Percentiles rank a stretch among this genome's conserved stretches.
These are phyloP conservation scores for Peucedramus taeniatus DNA, from an alignment of 2,113 vertebrate species.

Conservation along the genomic window DNA sequence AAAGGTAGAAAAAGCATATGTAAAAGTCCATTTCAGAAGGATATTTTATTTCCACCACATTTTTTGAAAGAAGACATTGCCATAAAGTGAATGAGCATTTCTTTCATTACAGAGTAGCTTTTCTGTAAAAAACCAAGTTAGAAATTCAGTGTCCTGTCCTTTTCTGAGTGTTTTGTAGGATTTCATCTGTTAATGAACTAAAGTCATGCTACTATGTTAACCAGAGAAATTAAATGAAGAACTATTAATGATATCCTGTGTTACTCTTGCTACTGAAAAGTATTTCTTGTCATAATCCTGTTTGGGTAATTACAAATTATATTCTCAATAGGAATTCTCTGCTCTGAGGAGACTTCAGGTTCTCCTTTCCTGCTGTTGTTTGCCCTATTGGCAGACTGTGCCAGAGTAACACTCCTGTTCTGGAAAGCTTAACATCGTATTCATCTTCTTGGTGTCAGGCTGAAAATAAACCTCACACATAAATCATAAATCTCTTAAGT, in stretches of 20 bases:
- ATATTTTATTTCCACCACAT: background rate
- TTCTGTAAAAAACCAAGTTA: background rate
- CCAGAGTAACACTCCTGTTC: background rate
- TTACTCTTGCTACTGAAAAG: background rate
- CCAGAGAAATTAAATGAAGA: background rate
- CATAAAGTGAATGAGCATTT: background rate
- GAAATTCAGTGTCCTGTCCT: background rate
- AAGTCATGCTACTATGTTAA: background rate
- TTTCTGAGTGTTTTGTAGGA: background rate
- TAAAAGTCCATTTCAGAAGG: background rate
- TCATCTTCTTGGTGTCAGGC: background rate
- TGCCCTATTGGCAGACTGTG: background rate
- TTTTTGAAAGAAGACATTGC: background rate
- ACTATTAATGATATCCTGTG: background rate
- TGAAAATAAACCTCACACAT: background rate
- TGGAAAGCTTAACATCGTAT: background rate
- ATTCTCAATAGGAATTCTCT: background rate
- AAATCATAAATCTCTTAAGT: background rate
- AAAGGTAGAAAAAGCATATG: background rate
- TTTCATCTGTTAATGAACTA: background rate
- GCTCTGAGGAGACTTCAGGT: background rate
- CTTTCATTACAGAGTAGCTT: background rate
- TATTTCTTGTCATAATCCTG: background rate
- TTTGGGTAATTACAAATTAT: background rate
- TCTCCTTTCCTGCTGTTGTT: background rate